Conservation (phyloP, 1,140 invertebrate species). For the Hylyphantes graminicola region DNA sequence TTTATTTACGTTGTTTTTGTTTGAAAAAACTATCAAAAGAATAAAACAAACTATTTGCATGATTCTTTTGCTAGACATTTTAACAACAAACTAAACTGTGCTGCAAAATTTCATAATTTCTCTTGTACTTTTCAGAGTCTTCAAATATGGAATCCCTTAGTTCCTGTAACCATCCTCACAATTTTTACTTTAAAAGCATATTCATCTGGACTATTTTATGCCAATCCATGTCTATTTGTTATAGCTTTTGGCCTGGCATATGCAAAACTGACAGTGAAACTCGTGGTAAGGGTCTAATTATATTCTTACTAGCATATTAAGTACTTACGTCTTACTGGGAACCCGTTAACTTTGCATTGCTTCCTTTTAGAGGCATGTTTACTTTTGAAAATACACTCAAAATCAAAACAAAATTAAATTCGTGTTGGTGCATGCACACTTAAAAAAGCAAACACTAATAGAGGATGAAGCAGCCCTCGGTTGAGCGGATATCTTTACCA, state of each 20-base stretch:
- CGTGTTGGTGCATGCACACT: no score
- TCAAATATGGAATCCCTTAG: constrained; percentile 56
- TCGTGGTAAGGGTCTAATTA: constrained; percentile 59
- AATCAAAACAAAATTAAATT: no score
- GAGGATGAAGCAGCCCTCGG: no score
- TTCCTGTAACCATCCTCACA: constrained; percentile 50
- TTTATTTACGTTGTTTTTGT: background rate
- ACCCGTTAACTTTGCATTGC: no score
- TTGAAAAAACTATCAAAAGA: background rate
- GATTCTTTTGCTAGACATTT: background rate
- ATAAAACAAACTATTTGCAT: no score
- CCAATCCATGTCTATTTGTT: constrained; percentile 55
- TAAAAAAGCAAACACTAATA: no score
- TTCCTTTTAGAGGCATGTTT: no score
- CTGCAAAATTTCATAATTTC: background rate
- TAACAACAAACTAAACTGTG: no score
- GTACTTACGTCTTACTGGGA: no score
- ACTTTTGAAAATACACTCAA: no score
- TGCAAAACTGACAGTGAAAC: constrained; percentile 61
- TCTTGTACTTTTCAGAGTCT: constrained; percentile 38
- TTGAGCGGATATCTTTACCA: no score
- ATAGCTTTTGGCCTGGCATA: constrained; percentile 61
- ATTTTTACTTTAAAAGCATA: constrained; percentile 36
- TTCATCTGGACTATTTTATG: constrained; percentile 56
- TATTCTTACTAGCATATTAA: no score